Conservation (phyloP, 2,113 vertebrate species). For the Lota lota region DNA sequence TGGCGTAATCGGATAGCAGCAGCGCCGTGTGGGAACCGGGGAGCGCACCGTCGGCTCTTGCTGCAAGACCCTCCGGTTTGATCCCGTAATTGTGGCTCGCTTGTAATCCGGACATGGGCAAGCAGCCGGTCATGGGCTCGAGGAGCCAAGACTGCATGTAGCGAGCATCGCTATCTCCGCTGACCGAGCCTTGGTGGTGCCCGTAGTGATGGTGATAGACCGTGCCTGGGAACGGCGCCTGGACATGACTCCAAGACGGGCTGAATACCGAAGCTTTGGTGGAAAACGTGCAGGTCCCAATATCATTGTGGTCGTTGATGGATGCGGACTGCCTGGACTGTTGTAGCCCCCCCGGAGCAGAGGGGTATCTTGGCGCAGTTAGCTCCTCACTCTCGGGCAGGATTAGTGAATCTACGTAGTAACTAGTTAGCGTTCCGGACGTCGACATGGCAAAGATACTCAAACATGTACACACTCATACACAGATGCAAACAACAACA, state of each 20-base stretch:
- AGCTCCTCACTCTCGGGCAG: conserved; percentile 87
- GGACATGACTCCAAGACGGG: conserved; percentile 88
- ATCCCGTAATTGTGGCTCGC: conserved; percentile 87
- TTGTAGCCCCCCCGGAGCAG: conserved; percentile 77
- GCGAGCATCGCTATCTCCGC: conserved; percentile 84
- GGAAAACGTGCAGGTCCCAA: conserved; percentile 88
- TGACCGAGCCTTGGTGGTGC: conserved; percentile 81
- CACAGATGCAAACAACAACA: conserved; percentile 55
- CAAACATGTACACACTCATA: conserved; percentile 64
- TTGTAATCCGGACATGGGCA: conserved; percentile 90
- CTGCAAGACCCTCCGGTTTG: conserved; percentile 87
- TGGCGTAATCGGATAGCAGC: conserved; percentile 91
- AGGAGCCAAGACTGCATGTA: conserved; percentile 94
- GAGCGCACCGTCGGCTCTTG: conserved; percentile 79
- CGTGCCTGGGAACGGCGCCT: conserved; percentile 78
- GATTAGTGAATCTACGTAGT: conserved; percentile 95
- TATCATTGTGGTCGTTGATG: conserved; percentile 82
- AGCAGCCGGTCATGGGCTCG: conserved; percentile 86
- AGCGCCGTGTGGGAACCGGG: conserved; percentile 85
- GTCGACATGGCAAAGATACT: conserved; percentile 83
- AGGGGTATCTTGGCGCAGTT: conserved; percentile 79
- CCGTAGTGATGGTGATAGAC: conserved; percentile 87
- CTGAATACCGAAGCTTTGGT: conserved; percentile 87
- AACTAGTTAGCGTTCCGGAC: conserved; percentile 91
- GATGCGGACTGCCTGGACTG: conserved; percentile 76